Conservation (phyloP, 2,888 invertebrate genomes). For the Sericinus montela region DNA sequence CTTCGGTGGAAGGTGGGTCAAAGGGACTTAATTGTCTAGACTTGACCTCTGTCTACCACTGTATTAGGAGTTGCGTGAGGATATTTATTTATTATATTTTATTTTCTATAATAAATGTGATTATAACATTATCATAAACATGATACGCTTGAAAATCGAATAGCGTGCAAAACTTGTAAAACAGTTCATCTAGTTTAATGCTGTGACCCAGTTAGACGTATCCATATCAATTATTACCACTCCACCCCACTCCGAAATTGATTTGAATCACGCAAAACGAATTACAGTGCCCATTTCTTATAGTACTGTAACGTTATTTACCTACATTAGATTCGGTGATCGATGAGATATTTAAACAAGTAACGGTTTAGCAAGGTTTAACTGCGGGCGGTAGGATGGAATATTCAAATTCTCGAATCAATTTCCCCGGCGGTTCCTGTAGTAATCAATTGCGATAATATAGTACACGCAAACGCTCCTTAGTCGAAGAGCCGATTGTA, state of each 20-base stretch:
- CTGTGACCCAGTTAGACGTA: background rate
- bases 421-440: conserved; percentile 1
- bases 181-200: background rate
- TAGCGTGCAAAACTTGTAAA: too few relatives aligned
- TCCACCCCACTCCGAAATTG: background rate
- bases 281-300: background rate
- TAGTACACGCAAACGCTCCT: too few relatives aligned
- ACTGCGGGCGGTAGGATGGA: conserved; percentile 6
- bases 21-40: too few relatives aligned
- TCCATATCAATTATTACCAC: background rate
- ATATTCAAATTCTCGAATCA: background rate
- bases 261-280: background rate
- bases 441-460: background rate
- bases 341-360: background rate
- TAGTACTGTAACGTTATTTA: background rate
- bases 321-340: background rate
- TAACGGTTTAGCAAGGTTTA: conserved; percentile 1
- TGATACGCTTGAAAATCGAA: too few relatives aligned
- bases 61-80: too few relatives aligned
- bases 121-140: too few relatives aligned
- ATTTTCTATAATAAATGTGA: background rate
- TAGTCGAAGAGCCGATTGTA: too few relatives aligned
- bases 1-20: too few relatives aligned
- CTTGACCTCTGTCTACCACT: too few relatives aligned
- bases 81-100: background rate